Evolutionary conservation across 2,888 invertebrate species (phyloP).

Genomic region (Cephus nigrinus): DNA sequence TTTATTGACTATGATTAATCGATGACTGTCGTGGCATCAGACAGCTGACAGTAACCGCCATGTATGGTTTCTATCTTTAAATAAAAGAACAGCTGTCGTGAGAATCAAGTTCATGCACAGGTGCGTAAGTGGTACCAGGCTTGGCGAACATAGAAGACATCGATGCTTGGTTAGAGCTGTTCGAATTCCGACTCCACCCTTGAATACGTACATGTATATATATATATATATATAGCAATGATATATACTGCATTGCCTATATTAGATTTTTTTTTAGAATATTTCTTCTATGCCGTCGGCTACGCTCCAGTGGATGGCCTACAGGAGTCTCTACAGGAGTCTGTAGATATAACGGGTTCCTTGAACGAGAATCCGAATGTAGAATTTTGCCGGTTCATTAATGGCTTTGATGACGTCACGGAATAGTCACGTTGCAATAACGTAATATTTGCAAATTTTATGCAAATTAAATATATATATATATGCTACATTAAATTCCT

Average conservation of each 20-base stretch:
- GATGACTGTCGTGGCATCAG: background rate
- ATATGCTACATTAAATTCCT: background rate
- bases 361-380: background rate
- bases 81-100: background rate
- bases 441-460: background rate
- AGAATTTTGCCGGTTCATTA: background rate
- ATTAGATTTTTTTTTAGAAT: background rate
- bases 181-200: background rate
- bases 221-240: background rate
- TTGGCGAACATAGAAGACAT: constrained; percentile 16
- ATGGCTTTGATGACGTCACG: background rate
- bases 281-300: background rate
- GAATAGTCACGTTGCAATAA: background rate
- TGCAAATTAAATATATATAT: background rate
- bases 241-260: background rate
- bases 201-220: background rate
- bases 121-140: constrained; percentile 38
- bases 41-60: background rate
- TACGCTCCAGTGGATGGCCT: background rate
- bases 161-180: background rate
- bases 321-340: background rate
- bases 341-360: background rate
- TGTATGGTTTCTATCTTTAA: background rate
- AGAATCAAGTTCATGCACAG: constrained; percentile 43
- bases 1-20: background rate